Evolutionary conservation across 2,888 invertebrate species (phyloP).

Genomic region (Drosophila borborema): DNA sequence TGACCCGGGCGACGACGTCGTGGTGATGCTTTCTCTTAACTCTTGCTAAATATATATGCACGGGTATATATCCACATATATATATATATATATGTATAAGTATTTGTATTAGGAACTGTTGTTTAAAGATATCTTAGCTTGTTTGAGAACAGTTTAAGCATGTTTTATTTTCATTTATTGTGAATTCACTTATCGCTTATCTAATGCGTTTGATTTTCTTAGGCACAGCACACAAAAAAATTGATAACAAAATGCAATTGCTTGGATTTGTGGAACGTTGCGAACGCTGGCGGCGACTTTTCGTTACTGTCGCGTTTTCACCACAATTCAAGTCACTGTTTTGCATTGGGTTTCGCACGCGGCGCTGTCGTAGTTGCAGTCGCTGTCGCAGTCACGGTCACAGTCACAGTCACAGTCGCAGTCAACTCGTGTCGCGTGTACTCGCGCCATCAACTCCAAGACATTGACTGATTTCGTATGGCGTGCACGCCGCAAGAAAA

Average conservation of each 20-base stretch:
- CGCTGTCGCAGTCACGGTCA: conserved; percentile 37
- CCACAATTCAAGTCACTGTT: conserved; percentile 40
- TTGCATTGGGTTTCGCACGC: conserved; percentile 48
- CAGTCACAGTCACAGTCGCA: conserved; percentile 63
- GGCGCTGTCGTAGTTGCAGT: conserved; percentile 28
- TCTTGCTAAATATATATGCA: not conserved
- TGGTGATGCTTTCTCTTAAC: conserved; percentile 31
- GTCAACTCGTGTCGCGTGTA: conserved; percentile 78
- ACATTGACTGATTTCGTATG: conserved; percentile 82
- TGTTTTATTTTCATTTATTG: conserved; percentile 2
- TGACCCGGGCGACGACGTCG: conserved; percentile 69
- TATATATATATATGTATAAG: no score
- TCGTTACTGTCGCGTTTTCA: conserved; percentile 31
- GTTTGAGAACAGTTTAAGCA: conserved; percentile 28
- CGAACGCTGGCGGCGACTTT: conserved; percentile 28
- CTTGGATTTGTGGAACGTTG: conserved; percentile 9
- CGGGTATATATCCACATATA: not conserved
- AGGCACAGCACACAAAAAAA: conserved; percentile 45
- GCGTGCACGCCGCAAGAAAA: conserved; percentile 81
- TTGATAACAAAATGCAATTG: conserved; percentile 46
- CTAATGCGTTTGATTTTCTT: not conserved
- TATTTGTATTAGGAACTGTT: conserved; percentile 20
- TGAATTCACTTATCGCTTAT: conserved; percentile 23
- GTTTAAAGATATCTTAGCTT: conserved; percentile 7
- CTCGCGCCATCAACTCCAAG: conserved; percentile 83